phyloP scores from a whole-genome alignment of 2,113 vertebrate species.

The Salvelinus namaycush region DNA sequence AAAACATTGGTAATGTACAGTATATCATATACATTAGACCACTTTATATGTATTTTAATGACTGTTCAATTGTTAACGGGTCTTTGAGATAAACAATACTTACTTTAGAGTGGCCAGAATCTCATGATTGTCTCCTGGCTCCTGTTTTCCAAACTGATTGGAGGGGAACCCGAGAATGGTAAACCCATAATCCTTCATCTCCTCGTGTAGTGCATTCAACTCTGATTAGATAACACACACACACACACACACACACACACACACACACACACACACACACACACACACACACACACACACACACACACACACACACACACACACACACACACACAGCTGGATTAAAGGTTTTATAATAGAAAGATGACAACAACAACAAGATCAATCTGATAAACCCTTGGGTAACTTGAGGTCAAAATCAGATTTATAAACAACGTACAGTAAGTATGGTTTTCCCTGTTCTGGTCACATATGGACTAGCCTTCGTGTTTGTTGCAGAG shows the following conservation, averaged over 20 bases:
- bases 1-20: not conserved
- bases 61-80: not conserved
- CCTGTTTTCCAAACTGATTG: constrained; percentile 95
- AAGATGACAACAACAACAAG: not conserved
- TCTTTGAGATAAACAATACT: constrained; percentile 59
- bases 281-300: no score
- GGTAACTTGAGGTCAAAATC: not conserved
- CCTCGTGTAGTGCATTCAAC: constrained; percentile 97
- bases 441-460: no score
- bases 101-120: constrained; percentile 85
- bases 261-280: not conserved
- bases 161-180: constrained; percentile 88
- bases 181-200: constrained; percentile 73
- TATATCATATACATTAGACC: not conserved
- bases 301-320: no score
- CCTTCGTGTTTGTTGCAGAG: no score
- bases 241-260: not conserved
- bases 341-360: no score
- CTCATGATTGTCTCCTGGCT: constrained; percentile 84
- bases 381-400: constrained; percentile 55
- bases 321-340: no score
- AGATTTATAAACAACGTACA: not conserved
- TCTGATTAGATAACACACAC: constrained; percentile 66
- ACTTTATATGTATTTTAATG: no score
- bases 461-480: no score